Evolutionary conservation across 2,888 invertebrate genomes (phyloP).

Genomic region (Hypercompe scribonia): DNA sequence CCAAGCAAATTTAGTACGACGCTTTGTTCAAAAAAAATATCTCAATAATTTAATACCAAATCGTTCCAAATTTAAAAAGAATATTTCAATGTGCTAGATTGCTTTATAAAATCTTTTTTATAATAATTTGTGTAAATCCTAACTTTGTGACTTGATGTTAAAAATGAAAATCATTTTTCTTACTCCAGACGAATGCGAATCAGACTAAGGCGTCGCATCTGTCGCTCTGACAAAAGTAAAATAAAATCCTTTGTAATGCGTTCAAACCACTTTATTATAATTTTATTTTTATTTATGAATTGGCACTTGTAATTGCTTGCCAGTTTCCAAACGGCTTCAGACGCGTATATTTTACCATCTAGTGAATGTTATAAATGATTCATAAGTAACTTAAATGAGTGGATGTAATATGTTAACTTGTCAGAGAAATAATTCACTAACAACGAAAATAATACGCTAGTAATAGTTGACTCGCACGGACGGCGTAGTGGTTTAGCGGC

Average conservation of each 20-base stretch:
- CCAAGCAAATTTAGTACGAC: neutral
- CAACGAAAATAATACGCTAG: neutral
- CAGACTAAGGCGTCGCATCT: slow-evolving; percentile 1
- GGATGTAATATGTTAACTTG: no score
- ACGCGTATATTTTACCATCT: neutral
- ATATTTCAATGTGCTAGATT: neutral
- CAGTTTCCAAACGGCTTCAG: neutral
- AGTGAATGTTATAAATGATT: neutral
- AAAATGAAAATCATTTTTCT: neutral
- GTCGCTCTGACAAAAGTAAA: slow-evolving; percentile 7
- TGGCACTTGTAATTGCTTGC: slow-evolving; percentile 19
- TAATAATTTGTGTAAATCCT: neutral
- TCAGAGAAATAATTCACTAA: neutral
- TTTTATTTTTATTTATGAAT: slow-evolving; percentile 14
- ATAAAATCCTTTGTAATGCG: slow-evolving; percentile 6
- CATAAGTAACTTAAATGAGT: neutral
- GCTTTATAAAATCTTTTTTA: neutral
- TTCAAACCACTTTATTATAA: slow-evolving; percentile 13
- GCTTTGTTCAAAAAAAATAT: neutral
- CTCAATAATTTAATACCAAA: neutral
- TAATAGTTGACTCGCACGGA: neutral
- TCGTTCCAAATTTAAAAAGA: neutral
- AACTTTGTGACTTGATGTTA: neutral
- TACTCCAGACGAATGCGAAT: neutral
- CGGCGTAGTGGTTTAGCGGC: no score